These are phyloP conservation scores for Parazoanthus atlanticus DNA, from an alignment of 92 coral and sea anemone species.

Conservation along the genomic window DNA sequence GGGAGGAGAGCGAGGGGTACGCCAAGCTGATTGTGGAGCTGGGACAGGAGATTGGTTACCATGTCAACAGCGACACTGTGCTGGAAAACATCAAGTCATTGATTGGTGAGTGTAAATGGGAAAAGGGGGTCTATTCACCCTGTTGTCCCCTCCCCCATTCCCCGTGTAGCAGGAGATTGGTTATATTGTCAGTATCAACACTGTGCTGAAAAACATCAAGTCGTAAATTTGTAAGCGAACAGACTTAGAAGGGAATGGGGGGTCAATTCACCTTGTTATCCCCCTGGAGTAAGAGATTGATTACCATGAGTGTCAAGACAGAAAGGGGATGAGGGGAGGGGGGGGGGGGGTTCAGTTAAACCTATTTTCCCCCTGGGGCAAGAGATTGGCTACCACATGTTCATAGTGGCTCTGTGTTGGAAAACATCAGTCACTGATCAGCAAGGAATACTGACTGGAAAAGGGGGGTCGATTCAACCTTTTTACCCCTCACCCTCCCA, in stretches of 20 bases:
- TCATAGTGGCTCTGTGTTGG: no score
- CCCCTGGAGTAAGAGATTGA: background rate
- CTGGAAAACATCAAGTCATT: slow-evolving; percentile 94
- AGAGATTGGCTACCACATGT: no score
- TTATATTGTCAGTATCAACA: slow-evolving; percentile 63
- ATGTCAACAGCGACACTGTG: slow-evolving; percentile 69
- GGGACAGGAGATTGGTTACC: slow-evolving; percentile 85
- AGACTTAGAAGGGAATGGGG: no score
- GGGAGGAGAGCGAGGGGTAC: slow-evolving; percentile 99
- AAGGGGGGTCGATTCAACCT: no score
- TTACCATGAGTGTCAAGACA: no score
- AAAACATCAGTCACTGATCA: no score
- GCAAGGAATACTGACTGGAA: no score
- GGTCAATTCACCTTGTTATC: background rate
- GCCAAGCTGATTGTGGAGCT: slow-evolving; percentile 85
- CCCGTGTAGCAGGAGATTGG: slow-evolving; percentile 67
- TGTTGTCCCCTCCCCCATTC: no score
- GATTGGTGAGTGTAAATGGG: slow-evolving; percentile 70
- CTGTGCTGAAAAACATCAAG: slow-evolving; percentile 87
- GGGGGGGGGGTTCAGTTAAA: no score
- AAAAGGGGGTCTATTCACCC: background rate
- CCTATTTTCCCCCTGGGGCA: no score
- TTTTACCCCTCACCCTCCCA: background rate
- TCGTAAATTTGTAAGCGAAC: slow-evolving; percentile 81
- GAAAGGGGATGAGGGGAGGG: no score